phyloP scores from a whole-genome alignment of 37 sponge, comb jelly and placozoan species.

The Lycopodina hypogea region DNA sequence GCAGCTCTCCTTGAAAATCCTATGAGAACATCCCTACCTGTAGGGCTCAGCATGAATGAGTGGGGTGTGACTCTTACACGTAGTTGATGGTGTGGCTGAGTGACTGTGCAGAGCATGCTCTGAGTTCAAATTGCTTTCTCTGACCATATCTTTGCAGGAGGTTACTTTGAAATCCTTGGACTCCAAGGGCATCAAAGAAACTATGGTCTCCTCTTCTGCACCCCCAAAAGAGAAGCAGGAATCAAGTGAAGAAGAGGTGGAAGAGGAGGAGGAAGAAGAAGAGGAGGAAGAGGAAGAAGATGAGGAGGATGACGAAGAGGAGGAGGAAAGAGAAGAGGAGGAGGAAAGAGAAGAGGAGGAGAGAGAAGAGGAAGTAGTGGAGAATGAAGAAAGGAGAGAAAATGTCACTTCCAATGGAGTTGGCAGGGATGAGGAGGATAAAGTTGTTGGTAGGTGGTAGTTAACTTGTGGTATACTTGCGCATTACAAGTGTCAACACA shows the following conservation, averaged over 20 bases:
- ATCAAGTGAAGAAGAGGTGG: conserved; percentile 43
- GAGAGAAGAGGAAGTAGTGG: conserved; percentile 25
- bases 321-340: conserved; percentile 16
- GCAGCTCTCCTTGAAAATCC: too few species aligned
- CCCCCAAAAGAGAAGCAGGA: background rate
- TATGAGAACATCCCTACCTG: too few species aligned
- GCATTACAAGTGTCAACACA: too few species aligned
- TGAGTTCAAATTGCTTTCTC: background rate
- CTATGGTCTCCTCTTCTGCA: background rate
- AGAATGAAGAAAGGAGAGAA: conserved; percentile 38
- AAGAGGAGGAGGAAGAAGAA: conserved; percentile 44
- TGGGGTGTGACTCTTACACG: too few species aligned
- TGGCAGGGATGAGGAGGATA: background rate
- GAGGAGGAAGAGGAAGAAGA: conserved; percentile 17
- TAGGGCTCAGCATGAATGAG: too few species aligned
- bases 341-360: conserved; percentile 45
- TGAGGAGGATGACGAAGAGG: conserved; percentile 38
- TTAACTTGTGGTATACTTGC: too few species aligned
- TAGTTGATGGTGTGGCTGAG: too few species aligned
- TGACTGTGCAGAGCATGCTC: background rate
- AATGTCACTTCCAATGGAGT: background rate
- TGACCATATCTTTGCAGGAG: conserved; percentile 22
- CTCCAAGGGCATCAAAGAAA: background rate
- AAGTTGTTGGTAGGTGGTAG: too few species aligned
- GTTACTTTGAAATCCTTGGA: conserved; percentile 60